Conservation (phyloP, 1,140 invertebrate species). For the Eciton burchellii region DNA sequence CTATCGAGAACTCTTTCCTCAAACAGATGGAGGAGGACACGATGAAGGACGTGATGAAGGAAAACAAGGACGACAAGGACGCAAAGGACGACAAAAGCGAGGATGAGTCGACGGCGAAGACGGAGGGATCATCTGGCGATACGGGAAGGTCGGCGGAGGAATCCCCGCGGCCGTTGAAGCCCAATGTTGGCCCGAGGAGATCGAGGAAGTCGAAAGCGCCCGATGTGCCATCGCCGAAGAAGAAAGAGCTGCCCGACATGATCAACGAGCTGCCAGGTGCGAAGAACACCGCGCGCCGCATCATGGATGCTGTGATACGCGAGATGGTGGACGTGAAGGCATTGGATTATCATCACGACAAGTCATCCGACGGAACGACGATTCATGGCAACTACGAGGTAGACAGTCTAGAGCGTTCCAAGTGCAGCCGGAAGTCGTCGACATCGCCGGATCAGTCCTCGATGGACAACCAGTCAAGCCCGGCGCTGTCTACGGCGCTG, state of each 20-base stretch:
- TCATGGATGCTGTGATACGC: constrained; percentile 86
- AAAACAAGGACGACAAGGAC: background rate
- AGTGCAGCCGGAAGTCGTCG: constrained; percentile 83
- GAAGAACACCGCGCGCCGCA: constrained; percentile 79
- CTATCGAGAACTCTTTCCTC: constrained; percentile 84
- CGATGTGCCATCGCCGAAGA: constrained; percentile 14
- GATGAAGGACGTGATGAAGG: constrained; percentile 1
- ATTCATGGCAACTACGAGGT: constrained; percentile 88
- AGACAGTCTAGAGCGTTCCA: constrained; percentile 91
- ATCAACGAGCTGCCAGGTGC: constrained; percentile 80
- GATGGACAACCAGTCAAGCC: constrained; percentile 87
- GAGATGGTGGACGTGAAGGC: constrained; percentile 85
- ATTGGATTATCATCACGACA: constrained; percentile 75
- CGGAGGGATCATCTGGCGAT: constrained; percentile 26
- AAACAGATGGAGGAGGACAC: constrained; percentile 81
- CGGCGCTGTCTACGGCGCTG: constrained; percentile 89
- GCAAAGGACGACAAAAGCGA: background rate
- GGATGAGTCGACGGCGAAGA: constrained; percentile 28
- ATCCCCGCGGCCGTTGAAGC: background rate
- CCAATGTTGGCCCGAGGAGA: constrained; percentile 23
- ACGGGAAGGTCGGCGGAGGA: constrained; percentile 16
- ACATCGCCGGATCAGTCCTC: constrained; percentile 87
- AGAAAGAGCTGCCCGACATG: constrained; percentile 79
- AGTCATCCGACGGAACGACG: constrained; percentile 49
- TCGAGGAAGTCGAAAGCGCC: constrained; percentile 56